Percentiles rank a stretch among this genome's conserved stretches.
phyloP scores from a whole-genome alignment of 1,140 invertebrate genomes.

The Zaprionus tsacasi region DNA sequence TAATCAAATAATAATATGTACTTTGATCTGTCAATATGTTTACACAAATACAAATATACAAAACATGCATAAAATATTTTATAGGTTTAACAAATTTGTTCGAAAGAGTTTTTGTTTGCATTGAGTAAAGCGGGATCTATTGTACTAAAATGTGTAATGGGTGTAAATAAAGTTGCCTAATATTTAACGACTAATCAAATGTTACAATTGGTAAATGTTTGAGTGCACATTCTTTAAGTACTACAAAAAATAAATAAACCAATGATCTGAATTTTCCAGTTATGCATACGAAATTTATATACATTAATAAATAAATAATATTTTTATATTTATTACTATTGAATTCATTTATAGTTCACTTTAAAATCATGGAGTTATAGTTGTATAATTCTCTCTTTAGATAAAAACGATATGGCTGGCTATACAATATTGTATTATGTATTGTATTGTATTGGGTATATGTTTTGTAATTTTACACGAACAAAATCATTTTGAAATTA shows the following conservation, averaged over 20 bases:
- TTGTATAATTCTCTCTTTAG: background rate
- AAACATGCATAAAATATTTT: constrained; percentile 17
- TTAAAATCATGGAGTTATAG: background rate
- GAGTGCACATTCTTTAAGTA: background rate
- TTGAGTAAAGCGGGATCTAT: background rate
- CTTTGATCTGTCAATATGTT: constrained; percentile 28
- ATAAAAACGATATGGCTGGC: background rate
- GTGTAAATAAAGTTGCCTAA: constrained; percentile 38
- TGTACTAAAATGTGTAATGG: constrained; percentile 18
- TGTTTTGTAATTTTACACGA: no score
- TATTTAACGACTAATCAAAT: constrained; percentile 2
- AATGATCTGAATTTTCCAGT: constrained; percentile 7
- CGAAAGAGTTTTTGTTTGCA: constrained; percentile 4
- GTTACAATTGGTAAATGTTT: constrained; percentile 3
- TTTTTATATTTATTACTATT: background rate
- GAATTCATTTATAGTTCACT: background rate
- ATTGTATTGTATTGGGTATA: no score
- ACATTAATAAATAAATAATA: background rate
- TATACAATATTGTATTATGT: no score
- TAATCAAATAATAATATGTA: constrained; percentile 11
- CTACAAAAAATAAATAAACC: background rate
- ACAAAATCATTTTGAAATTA: background rate
- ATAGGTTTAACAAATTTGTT: constrained; percentile 14
- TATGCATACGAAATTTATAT: background rate
- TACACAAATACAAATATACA: constrained; percentile 31